Evolutionary conservation across 1,140 invertebrate genomes (phyloP).

Genomic region (Littorina saxatilis): DNA sequence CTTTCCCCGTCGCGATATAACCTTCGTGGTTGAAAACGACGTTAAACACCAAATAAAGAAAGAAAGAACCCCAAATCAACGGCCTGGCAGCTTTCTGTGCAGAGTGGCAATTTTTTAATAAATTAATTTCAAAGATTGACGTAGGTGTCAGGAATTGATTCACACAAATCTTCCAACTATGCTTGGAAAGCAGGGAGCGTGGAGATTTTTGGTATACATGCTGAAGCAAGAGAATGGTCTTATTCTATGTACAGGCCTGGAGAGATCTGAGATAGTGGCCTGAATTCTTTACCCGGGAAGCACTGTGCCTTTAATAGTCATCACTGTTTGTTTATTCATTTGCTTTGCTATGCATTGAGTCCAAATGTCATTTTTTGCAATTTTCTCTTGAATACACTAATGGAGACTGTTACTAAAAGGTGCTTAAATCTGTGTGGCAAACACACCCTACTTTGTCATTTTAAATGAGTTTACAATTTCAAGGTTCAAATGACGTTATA

Average conservation of each 20-base stretch:
- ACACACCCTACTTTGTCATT: neutral
- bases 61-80: too few species aligned
- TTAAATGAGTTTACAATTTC: neutral
- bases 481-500: neutral
- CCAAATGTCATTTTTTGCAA: neutral
- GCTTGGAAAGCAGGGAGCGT: too few species aligned
- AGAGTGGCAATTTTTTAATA: too few species aligned
- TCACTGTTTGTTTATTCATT: neutral
- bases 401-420: conserved; percentile 6
- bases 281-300: neutral
- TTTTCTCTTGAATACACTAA: conserved; percentile 7
- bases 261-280: neutral
- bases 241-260: neutral
- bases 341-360: conserved; percentile 19
- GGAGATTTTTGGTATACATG: too few species aligned
- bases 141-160: neutral
- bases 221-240: too few species aligned
- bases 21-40: too few species aligned
- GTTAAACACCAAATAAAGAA: too few species aligned
- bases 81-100: too few species aligned
- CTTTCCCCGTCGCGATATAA: too few species aligned
- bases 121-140: neutral
- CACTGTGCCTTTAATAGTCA: neutral
- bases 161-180: neutral
- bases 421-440: conserved; percentile 12